These are phyloP conservation scores for Acleris literana DNA, from an alignment of 2,888 invertebrate genomes.

Conservation along the genomic window DNA sequence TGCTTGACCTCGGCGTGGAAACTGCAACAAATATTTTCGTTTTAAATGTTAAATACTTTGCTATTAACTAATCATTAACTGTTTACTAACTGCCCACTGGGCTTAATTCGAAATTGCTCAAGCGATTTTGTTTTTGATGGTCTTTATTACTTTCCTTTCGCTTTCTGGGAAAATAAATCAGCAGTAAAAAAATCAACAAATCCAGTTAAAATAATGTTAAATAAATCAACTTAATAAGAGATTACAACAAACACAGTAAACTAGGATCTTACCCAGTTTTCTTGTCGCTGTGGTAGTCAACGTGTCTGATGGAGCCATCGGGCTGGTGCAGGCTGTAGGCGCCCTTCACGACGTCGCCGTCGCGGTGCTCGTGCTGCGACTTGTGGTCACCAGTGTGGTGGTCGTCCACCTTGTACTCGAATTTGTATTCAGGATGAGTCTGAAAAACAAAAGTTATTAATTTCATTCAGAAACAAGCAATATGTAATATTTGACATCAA, in stretches of 20 bases:
- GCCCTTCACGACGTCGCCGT: slow-evolving; percentile 78
- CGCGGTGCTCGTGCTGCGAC: slow-evolving; percentile 59
- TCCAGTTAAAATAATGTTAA: too few species aligned
- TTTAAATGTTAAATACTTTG: neutral
- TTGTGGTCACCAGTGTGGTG: slow-evolving; percentile 65
- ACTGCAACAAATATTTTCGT: slow-evolving; percentile 22
- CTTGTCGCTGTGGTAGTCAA: slow-evolving; percentile 42
- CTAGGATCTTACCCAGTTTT: slow-evolving; percentile 48
- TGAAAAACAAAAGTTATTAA: slow-evolving; percentile 8
- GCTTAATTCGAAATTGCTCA: too few species aligned
- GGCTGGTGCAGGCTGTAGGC: slow-evolving; percentile 71
- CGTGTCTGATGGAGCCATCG: slow-evolving; percentile 58
- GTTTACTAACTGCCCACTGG: too few species aligned
- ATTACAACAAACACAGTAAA: neutral
- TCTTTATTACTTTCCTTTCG: too few species aligned
- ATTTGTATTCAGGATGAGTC: slow-evolving; percentile 41
- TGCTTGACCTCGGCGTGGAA: slow-evolving; percentile 43
- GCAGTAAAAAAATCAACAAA: too few species aligned
- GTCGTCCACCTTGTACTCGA: slow-evolving; percentile 64
- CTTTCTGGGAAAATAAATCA: too few species aligned
- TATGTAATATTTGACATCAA: neutral
- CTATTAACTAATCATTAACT: neutral
- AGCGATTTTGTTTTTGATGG: neutral
- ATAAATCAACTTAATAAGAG: neutral
- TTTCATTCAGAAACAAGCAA: neutral